Base-by-base conservation (phyloP, 2,888 invertebrate species). In the Elgonia sp. region DNA sequence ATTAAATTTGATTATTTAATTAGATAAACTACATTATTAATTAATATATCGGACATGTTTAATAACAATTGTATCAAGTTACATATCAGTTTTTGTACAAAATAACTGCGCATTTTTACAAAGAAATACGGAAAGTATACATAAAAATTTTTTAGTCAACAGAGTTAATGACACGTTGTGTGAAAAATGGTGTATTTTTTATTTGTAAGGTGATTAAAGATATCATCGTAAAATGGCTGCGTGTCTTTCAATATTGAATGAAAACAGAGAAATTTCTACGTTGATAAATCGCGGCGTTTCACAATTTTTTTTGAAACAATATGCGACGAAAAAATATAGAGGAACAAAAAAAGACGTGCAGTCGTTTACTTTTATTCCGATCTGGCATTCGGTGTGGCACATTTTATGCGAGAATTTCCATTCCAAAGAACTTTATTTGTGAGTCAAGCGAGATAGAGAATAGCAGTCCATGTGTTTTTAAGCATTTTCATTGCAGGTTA, bases 371-470 rank as follows among this genome's bases (percentile, higher is more conserved):
- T 72, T 72, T 72, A 73, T 73, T 70, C n/a, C 7, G 9, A 70
- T 53, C n/a, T n/a, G 37, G 37, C 9, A 8, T 73, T 73, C 40
- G 40, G 37, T 40, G 55, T 12, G 57, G 37, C 42, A 57, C 57
- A 73, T 73, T 62, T 42, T 29, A 75, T 75, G 75, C 62, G 29
- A 75, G 46, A 75, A 60, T 75, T 60, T 75, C 60, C 20, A 29
- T 62, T 29, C n/a, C 37, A 4, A 67, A 77, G 12, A 77, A 77
- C 40, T 77, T 77, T 65, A 60, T 77, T 75, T 62, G 63, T 53
- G 76, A 63, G 76, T 65, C 50, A 76, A 76, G 39, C 18, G 46
- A 37, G 6, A 39, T 21, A 57, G 53, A 76, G 62, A 63, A 76
- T 63, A 63, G 76, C 39, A 63, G 73, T 60, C 57, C 20, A 42